Evolutionary conservation across 1,140 invertebrate species (phyloP), one percentile per base, ranked within the genome.

Genomic region (Aphis craccivora): DNA sequence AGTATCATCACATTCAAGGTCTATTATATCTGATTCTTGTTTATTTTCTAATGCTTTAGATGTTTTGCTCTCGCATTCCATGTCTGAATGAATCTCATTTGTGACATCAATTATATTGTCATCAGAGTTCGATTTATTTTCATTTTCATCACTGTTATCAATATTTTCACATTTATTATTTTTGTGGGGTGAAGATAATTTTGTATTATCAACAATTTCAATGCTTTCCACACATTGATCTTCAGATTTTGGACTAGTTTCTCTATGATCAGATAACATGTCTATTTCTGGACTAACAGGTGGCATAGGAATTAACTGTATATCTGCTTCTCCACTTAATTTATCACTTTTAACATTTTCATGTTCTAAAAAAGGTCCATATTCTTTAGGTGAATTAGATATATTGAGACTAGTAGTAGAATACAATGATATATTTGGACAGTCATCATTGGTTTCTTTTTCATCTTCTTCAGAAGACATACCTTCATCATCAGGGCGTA

Each of bases 391-490:
- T 22, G 91, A 93, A 76, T 60, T 94, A 25, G 94, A 94, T 55
- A 98, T 96, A 93, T 97, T 96, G 95, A 97, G 97, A 45, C 97
- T 97, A 94, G 97, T 96, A 8, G 97, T 96, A 0, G 97, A 98
- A 95, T 98, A 98, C 93, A 98, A 97, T 9, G 97, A 97, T 95
- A 97, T 98, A 95, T 98, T 98, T 9, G 97, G 97, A 95, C 97
- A 98, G 94, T 97, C 97, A 1, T 97, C 96, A 94, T 97, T 96
- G 5, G 96, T 96, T 84, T 96, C 96, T 4, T 96, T 96, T 67
- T 96, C 96, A 93, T 96, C 96, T 93, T 94, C 94, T 48, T 94
- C 94, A 95, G 93, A 37, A 95, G 94, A 91, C 95, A 94, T 90
- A 25, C 48, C 51, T 48, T 94, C 93, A 9, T 93, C 94, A 22